Evolutionary conservation across 2,113 vertebrate genomes (phyloP), one percentile per base, ranked within the genome.

Genomic region (Nothoprocta pentlandii): DNA sequence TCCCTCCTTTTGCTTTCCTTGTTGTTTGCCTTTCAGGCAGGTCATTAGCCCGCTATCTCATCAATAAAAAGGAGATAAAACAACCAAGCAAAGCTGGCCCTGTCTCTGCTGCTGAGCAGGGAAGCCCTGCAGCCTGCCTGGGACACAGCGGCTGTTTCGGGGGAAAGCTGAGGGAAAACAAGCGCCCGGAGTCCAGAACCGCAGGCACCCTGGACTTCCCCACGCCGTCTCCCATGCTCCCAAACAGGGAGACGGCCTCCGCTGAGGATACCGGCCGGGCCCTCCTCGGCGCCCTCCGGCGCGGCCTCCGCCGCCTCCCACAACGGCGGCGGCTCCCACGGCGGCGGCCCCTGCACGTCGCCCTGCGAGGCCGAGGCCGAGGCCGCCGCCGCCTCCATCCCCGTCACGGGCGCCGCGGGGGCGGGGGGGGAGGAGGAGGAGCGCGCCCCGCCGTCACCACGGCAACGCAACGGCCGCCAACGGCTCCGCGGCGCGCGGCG

Each of bases 391-490:
- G 21, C 51, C 2, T 30, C 30, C 53, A 8, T 10, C 22, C 53
- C 10, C 46, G 46, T 26, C 34, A 13, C 22, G 49, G 67, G 46
- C 11, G 15, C 23, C 26, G 69, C 84, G 28, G 69, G 44, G 10
- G 32, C 30, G 14, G n/a, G 73, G 89, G 62, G 58, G 51, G 34
- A 70, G 36, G 22, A 20, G 54, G 92, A 62, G 58, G 51, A 42
- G 75, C 41, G 25, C 22, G 54, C 58, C 47, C 30, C 80, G 49
- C 76, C 36, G 63, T 94, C 78, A 25, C 89, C 89, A 23, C 12
- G 66, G 87, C 82, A 95, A 96, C 95, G 58, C 41, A 2, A 8
- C n/a, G 86, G 93, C 95, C 89, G 86, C 89, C 80, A 95, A 97
- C 94, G 73, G 93, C 81, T 62, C 62, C 32, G 53, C 13, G 75